phyloP scores from a whole-genome alignment of 2,797 vertebrate species.

The Enteromius viviparus region DNA sequence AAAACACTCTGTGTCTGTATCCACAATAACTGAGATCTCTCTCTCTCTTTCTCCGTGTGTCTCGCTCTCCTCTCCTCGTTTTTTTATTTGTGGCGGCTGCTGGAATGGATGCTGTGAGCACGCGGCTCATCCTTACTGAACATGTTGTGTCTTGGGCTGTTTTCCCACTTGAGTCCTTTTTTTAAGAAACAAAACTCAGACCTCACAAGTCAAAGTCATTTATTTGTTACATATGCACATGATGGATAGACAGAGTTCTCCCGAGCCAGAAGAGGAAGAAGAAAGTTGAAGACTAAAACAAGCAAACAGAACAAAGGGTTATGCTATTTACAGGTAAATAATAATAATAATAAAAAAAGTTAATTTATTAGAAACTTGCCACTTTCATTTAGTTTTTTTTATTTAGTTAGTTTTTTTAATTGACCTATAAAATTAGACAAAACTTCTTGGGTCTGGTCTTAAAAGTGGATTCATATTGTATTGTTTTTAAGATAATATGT shows the following conservation, averaged over 20 bases:
- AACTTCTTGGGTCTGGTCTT: not conserved
- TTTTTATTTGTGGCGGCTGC: conserved; percentile 15
- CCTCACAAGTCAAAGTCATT: conserved; percentile 11
- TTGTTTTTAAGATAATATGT: too few relatives aligned
- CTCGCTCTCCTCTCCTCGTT: conserved; percentile 14
- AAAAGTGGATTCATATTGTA: not conserved
- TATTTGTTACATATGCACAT: not conserved
- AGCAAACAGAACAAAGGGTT: not conserved
- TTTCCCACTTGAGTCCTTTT: conserved; percentile 13
- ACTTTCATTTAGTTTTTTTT: too few relatives aligned
- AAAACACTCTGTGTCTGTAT: conserved; percentile 57
- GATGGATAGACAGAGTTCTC: not conserved
- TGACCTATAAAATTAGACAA: not conserved
- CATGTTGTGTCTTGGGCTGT: conserved; percentile 24
- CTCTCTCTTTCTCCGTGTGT: conserved; percentile 12
- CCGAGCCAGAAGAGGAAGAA: not conserved
- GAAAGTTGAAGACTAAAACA: not conserved
- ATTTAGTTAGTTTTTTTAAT: too few relatives aligned
- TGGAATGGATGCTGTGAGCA: not conserved
- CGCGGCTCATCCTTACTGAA: conserved; percentile 5
- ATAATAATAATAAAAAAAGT: too few relatives aligned
- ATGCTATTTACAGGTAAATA: not conserved
- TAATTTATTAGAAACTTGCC: too few relatives aligned
- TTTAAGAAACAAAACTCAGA: not conserved
- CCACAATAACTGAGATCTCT: conserved; percentile 49